Percentiles rank a stretch among this genome's conserved stretches.
phyloP scores from a whole-genome alignment of 2,888 invertebrate genomes.

The Pammene aurita region DNA sequence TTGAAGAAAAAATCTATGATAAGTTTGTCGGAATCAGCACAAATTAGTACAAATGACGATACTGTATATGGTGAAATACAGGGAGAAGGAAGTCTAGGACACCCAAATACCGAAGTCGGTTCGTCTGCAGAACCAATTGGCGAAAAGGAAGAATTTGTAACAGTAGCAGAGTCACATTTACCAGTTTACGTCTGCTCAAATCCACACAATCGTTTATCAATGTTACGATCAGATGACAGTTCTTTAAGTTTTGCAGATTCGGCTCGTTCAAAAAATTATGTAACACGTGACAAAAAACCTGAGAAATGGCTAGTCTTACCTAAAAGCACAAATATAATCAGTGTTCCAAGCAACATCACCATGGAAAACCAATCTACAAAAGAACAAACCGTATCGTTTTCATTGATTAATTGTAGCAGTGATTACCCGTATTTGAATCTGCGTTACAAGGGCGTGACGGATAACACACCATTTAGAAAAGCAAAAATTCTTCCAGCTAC shows the following conservation, averaged over 20 bases:
- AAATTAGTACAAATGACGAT: conserved; percentile 6
- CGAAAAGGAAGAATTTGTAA: conserved; percentile 43
- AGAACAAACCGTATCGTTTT: conserved; percentile 60
- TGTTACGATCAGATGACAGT: conserved; percentile 51
- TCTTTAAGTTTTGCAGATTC: conserved; percentile 47
- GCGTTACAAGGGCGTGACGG: conserved; percentile 60
- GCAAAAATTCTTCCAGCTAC: conserved; percentile 57
- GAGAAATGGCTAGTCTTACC: conserved; percentile 51
- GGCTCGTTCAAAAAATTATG: conserved; percentile 23
- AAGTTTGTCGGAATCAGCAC: conserved; percentile 43
- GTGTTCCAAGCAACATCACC: conserved; percentile 55
- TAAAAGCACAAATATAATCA: conserved; percentile 52
- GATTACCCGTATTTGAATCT: conserved; percentile 54
- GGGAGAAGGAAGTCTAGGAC: conserved; percentile 50
- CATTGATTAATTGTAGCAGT: conserved; percentile 57
- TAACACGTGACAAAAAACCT: conserved; percentile 38
- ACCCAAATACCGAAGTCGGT: conserved; percentile 63
- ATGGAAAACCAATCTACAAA: conserved; percentile 50
- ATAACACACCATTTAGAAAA: conserved; percentile 53
- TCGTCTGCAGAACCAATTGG: conserved; percentile 44
- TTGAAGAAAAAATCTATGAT: conserved; percentile 15
- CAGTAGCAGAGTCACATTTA: conserved; percentile 45
- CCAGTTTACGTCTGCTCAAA: conserved; percentile 59
- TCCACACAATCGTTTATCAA: conserved; percentile 61
- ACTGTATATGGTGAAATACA: conserved; percentile 42